phyloP scores from a whole-genome alignment of 1,140 invertebrate species.

The Bombus impatiens region DNA sequence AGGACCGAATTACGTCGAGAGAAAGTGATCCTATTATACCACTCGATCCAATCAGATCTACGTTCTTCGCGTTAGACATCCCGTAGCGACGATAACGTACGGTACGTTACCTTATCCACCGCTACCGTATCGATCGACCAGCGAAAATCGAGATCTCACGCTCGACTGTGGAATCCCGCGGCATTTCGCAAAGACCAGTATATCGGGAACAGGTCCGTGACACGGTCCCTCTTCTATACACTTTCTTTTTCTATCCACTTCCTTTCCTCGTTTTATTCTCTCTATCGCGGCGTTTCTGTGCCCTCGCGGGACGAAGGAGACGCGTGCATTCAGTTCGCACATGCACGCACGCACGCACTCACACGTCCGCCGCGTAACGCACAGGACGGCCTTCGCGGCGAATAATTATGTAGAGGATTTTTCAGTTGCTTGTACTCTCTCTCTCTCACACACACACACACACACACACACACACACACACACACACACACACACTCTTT shows the following conservation, averaged over 20 bases:
- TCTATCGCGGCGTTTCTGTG: conserved; percentile 10
- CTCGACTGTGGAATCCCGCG: conserved; percentile 67
- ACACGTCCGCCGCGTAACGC: conserved; percentile 68
- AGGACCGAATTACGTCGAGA: no score
- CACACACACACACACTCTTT: no score
- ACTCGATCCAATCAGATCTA: no score
- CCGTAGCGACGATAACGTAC: neutral
- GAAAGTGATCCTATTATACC: no score
- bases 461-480: no score
- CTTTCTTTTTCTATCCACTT: conserved; percentile 13
- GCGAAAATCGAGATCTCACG: conserved; percentile 61
- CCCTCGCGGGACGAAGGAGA: conserved; percentile 20
- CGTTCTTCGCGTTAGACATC: no score
- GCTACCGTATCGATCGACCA: neutral
- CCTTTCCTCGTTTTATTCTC: neutral
- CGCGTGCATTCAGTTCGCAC: conserved; percentile 44
- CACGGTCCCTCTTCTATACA: conserved; percentile 7
- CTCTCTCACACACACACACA: no score
- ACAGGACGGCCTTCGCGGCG: conserved; percentile 75
- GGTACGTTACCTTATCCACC: neutral
- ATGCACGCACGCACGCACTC: conserved; percentile 17
- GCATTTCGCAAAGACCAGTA: conserved; percentile 75
- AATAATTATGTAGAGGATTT: conserved; percentile 77
- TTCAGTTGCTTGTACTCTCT: conserved; percentile 60
- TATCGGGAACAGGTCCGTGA: conserved; percentile 72